Conservation (phyloP, 1,140 invertebrate genomes). For the Scaptomyza montana region DNA sequence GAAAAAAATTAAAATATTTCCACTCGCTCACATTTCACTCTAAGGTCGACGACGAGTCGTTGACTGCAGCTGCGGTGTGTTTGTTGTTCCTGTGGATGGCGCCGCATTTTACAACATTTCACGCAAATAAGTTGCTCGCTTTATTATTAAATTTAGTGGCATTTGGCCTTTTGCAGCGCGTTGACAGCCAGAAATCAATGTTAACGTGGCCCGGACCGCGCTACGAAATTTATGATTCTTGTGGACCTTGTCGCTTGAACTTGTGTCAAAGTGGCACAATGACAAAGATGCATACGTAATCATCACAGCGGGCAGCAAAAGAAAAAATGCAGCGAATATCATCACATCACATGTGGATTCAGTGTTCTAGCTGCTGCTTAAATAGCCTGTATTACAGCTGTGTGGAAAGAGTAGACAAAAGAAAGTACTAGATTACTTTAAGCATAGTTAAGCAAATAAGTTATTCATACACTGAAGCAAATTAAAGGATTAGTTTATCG, state of each 20-base stretch:
- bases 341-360: not conserved
- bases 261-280: slow-evolving; percentile 74
- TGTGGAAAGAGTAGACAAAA: not conserved
- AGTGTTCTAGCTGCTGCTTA: not conserved
- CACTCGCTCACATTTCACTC: slow-evolving; percentile 23
- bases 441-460: too few species aligned
- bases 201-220: slow-evolving; percentile 48
- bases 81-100: slow-evolving; percentile 44
- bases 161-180: slow-evolving; percentile 73
- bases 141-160: slow-evolving; percentile 73
- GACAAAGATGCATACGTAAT: slow-evolving; percentile 44
- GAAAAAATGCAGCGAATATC: not conserved
- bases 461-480: not conserved
- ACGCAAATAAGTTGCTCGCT: slow-evolving; percentile 16
- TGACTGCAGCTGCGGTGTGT: slow-evolving; percentile 57
- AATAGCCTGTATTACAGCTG: not conserved
- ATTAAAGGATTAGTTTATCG: not conserved
- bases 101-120: slow-evolving; percentile 69
- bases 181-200: slow-evolving; percentile 77
- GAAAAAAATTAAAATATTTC: slow-evolving; percentile 3
- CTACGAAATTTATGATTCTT: slow-evolving; percentile 47
- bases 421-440: too few species aligned
- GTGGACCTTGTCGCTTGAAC: slow-evolving; percentile 74
- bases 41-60: slow-evolving; percentile 65
- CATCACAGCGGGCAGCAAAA: slow-evolving; percentile 13